Conservation (phyloP, 2,113 vertebrate species). For the Leptodactylus fuscus region DNA sequence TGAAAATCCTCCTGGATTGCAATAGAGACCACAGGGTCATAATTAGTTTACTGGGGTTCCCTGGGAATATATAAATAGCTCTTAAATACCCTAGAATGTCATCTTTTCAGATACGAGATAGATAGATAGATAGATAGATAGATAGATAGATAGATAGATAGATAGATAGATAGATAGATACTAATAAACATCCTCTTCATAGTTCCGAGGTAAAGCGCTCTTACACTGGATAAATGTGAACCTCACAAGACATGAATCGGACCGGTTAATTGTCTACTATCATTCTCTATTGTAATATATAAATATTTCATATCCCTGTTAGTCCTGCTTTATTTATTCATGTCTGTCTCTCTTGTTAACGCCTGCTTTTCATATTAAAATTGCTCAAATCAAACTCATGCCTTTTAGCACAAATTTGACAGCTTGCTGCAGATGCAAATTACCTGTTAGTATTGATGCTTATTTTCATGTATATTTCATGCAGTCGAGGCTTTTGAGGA, state of each 20-base stretch:
- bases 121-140: background rate
- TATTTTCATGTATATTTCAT: constrained; percentile 39
- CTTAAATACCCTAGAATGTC: too few relatives aligned
- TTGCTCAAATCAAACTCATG: constrained; percentile 31
- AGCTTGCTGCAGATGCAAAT: constrained; percentile 35
- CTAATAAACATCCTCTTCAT: background rate
- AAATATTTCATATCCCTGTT: constrained; percentile 38
- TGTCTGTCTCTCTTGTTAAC: constrained; percentile 27
- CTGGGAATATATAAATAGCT: too few relatives aligned
- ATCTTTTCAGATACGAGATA: too few relatives aligned
- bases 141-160: background rate
- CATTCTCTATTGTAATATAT: constrained; percentile 34
- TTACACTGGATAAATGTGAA: background rate
- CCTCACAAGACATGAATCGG: background rate
- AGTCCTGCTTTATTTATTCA: constrained; percentile 41
- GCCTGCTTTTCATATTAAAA: constrained; percentile 30
- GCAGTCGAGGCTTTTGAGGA: background rate
- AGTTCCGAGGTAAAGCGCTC: background rate
- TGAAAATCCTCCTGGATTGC: too few relatives aligned
- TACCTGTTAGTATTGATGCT: constrained; percentile 18
- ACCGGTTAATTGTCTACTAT: background rate
- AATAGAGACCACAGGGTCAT: too few relatives aligned
- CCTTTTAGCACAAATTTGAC: constrained; percentile 47
- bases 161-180: background rate
- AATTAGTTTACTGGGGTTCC: too few relatives aligned